Conservation (phyloP, 2,888 invertebrate genomes). For the Hipparchia semele region DNA sequence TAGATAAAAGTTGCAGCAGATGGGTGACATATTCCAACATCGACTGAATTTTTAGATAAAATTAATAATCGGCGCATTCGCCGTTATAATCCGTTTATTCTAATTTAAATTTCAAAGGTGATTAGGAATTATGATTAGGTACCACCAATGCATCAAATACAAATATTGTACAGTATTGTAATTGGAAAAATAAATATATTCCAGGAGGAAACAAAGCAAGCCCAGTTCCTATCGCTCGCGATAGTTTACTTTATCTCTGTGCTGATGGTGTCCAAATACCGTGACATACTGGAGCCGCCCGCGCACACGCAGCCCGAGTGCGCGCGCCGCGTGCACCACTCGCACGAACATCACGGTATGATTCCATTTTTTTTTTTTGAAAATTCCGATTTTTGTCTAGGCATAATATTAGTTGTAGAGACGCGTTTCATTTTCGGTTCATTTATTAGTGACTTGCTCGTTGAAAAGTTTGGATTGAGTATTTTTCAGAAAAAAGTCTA, state of each 20-base stretch:
- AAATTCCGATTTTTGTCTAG: not conserved
- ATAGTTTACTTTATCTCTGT: slow-evolving; percentile 99
- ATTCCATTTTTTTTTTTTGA: not conserved
- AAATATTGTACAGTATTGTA: no score
- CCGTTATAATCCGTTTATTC: no score
- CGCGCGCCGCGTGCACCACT: slow-evolving; percentile 63
- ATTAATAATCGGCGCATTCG: no score
- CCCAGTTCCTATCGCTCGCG: slow-evolving; percentile 99
- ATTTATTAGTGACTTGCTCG: not conserved
- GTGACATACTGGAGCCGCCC: slow-evolving; percentile 98
- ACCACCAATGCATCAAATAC: no score
- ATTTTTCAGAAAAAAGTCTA: not conserved
- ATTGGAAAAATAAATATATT: slow-evolving; percentile 12
- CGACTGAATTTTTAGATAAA: no score
- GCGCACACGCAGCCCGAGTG: slow-evolving; percentile 82
- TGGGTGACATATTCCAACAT: no score
- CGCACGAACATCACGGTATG: slow-evolving; percentile 76
- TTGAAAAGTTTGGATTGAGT: not conserved
- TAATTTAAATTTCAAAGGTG: no score
- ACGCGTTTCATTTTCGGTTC: not conserved
- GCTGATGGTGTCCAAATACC: slow-evolving; percentile 99
- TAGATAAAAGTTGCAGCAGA: no score
- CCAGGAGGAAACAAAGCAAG: slow-evolving; percentile 99
- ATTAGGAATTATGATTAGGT: no score
- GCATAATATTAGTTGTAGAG: not conserved